Evolutionary conservation across 2,888 invertebrate genomes (phyloP), one percentile per base, ranked within the genome.

Genomic region (Byasa hedistus): DNA sequence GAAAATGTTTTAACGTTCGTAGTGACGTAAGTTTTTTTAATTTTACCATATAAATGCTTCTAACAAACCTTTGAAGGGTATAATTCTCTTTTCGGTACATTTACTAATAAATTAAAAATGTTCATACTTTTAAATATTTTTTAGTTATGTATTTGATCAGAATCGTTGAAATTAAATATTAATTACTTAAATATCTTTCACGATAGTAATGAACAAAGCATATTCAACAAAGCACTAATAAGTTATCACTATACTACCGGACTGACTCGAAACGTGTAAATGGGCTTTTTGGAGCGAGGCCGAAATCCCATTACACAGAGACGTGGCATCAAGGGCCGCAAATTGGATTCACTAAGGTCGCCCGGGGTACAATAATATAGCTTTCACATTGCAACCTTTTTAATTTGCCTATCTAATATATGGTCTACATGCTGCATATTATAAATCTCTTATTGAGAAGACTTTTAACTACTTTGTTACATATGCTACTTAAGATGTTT

Each of bases 261-360:
- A 39, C 39, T 66, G 61, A 64, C 52, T 67, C 58, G 66, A 59
- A 66, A 68, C 65, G 69, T 67, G 69, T 84, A 83, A 84, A 86
- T 84, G 83, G 81, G 77, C 81, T 84, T 86, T 86, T 84, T 82
- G 81, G 80, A 82, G 78, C 75, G 76, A 77, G 75, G 71, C 78
- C 78, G 74, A 84, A 87, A 89, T 85, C 84, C 83, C 81, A 87
- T 88, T 88, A 87, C 76, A 76, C 69, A 74, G 81, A 81, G 81
- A 80, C 81, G 80, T 80, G 78, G 81, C 76, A 80, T 78, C 78
- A 78, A 73, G 73, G 76, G 75, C 69, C 79, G 78, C 83, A 87
- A 87, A 87, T 87, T 87, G 84, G 86, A 86, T 87, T 83, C 80
- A 79, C 79, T 78, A 79, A 79, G 80, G 80, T 83, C 81, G 80